Evolutionary conservation across 1,140 invertebrate species (phyloP).

Genomic region (Zeugodacus cucurbitae): DNA sequence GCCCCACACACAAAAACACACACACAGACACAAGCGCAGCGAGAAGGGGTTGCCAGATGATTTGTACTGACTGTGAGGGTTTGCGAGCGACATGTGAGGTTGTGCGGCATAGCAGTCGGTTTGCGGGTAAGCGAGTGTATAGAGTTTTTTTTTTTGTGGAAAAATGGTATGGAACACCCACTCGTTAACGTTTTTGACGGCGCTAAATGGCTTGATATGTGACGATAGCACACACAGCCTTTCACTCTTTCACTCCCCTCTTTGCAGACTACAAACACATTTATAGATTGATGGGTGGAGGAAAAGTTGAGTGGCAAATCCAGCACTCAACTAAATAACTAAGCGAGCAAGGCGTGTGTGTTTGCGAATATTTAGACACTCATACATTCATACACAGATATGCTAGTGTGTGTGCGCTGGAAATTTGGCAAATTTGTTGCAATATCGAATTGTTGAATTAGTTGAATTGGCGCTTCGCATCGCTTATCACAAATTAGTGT

Average conservation of each 20-base stretch:
- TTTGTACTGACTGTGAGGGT: neutral
- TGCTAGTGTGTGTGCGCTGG: neutral
- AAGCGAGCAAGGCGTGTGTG: neutral
- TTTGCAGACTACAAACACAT: neutral
- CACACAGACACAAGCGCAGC: neutral
- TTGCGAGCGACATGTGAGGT: neutral
- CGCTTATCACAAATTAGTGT: constrained; percentile 1
- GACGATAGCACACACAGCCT: neutral
- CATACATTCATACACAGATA: neutral
- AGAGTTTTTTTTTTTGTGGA: neutral
- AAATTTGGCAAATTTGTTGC: neutral
- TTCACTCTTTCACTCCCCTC: neutral
- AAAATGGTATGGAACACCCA: neutral
- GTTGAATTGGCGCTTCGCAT: constrained; percentile 14
- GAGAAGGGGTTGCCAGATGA: neutral
- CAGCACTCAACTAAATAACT: neutral
- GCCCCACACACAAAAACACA: neutral
- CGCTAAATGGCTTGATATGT: neutral
- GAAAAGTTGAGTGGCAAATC: neutral
- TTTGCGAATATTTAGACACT: neutral
- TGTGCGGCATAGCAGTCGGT: neutral
- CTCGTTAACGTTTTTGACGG: neutral
- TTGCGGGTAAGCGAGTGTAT: neutral
- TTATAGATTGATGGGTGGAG: constrained; percentile 4
- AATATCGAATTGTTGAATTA: constrained; percentile 28